Evolutionary conservation across 2,888 invertebrate genomes (phyloP).

Genomic region (Apamea crenata): DNA sequence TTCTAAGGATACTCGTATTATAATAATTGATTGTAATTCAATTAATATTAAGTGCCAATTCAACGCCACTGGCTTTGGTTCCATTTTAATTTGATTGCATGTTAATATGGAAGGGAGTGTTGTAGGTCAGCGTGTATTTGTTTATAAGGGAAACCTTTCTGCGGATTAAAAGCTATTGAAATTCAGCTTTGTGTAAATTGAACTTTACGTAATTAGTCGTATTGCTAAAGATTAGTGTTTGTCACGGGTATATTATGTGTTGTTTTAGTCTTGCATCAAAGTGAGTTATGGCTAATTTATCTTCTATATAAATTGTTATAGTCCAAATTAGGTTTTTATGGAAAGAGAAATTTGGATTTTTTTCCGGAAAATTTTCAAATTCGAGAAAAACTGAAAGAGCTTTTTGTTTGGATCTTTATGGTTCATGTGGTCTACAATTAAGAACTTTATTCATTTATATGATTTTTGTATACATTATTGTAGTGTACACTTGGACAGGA

Average conservation of each 20-base stretch:
- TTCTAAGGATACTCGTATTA: slow-evolving; percentile 6
- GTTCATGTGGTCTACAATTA: no score
- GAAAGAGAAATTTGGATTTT: neutral
- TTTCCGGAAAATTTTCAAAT: neutral
- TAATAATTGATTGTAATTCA: slow-evolving; percentile 49
- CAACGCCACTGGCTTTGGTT: slow-evolving; percentile 14
- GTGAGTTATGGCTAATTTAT: no score
- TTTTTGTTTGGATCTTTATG: neutral
- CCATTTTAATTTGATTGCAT: slow-evolving; percentile 16
- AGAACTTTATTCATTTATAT: neutral
- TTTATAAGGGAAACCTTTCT: neutral
- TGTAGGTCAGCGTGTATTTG: neutral
- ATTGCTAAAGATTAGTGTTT: neutral
- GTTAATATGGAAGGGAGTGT: neutral
- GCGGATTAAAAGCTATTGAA: neutral
- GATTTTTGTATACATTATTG: neutral
- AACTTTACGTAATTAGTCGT: neutral
- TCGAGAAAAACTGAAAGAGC: neutral
- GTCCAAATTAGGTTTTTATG: neutral
- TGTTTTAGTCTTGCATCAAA: neutral
- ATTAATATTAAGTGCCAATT: slow-evolving; percentile 41
- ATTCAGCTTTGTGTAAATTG: neutral
- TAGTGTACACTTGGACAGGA: neutral
- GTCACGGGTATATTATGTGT: no score
- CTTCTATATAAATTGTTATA: neutral